phyloP scores from a whole-genome alignment of 2,888 invertebrate species.

The Pheosia gnoma region DNA sequence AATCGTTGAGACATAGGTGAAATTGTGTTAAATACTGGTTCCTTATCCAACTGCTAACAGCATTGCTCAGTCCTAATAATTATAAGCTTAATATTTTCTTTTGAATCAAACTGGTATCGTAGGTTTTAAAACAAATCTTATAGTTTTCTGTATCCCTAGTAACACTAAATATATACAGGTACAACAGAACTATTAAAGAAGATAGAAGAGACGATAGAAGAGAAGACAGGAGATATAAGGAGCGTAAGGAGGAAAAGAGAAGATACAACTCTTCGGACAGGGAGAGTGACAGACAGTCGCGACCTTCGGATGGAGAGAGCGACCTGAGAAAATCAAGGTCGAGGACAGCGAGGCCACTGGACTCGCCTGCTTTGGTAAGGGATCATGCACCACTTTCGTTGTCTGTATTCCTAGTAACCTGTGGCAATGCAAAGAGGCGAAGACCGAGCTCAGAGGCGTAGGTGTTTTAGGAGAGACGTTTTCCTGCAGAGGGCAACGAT shows the following conservation, averaged over 20 bases:
- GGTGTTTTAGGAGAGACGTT: too few relatives aligned
- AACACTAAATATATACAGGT: conserved; percentile 37
- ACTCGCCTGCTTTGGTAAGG: conserved; percentile 78
- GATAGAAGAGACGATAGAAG: conserved; percentile 61
- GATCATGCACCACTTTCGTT: background rate
- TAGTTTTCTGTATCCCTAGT: background rate
- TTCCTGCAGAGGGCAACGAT: too few relatives aligned
- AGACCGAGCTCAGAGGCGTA: background rate
- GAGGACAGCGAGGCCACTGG: conserved; percentile 64
- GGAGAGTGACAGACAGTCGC: conserved; percentile 69
- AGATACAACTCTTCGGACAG: conserved; percentile 84
- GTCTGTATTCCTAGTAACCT: background rate
- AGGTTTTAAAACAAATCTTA: background rate
- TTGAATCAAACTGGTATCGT: too few relatives aligned
- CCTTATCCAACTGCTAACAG: too few relatives aligned
- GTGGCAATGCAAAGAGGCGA: background rate
- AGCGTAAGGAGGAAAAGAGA: conserved; percentile 68
- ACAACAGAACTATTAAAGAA: conserved; percentile 61
- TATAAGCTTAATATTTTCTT: too few relatives aligned
- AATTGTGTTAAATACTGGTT: too few relatives aligned
- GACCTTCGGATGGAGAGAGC: conserved; percentile 67
- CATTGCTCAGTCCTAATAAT: too few relatives aligned
- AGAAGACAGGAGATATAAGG: conserved; percentile 59
- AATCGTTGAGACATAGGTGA: too few relatives aligned
- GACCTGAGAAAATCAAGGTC: conserved; percentile 61